Conservation (phyloP, 2,888 invertebrate genomes). For the Thecocarcelia acutangulata region DNA sequence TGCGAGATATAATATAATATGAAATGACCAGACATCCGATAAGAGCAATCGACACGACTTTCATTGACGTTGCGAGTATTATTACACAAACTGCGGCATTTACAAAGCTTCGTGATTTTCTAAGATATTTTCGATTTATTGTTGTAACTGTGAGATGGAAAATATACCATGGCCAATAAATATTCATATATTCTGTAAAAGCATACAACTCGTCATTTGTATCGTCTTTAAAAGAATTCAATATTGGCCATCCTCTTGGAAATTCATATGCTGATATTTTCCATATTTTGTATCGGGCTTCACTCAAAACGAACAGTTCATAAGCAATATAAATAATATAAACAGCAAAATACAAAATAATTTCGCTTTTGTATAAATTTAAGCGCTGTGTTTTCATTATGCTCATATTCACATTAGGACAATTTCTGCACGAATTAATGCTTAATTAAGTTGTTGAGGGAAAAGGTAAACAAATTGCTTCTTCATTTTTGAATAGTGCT, state of each 20-base stretch:
- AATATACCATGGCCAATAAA: slow-evolving; percentile 77
- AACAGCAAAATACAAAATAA: slow-evolving; percentile 76
- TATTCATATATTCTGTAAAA: slow-evolving; percentile 75
- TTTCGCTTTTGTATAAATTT: slow-evolving; percentile 72
- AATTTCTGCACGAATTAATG: not conserved
- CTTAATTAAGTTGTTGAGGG: not conserved
- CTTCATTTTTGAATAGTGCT: too few species aligned
- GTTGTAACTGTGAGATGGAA: slow-evolving; percentile 75
- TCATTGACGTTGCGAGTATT: slow-evolving; percentile 72
- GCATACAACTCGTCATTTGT: slow-evolving; percentile 79
- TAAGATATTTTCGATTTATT: slow-evolving; percentile 69
- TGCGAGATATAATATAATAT: slow-evolving; percentile 73
- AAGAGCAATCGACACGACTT: slow-evolving; percentile 69
- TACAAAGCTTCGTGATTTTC: slow-evolving; percentile 71
- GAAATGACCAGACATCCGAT: slow-evolving; percentile 73
- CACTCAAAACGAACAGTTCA: slow-evolving; percentile 75
- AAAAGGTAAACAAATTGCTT: too few species aligned
- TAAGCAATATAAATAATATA: slow-evolving; percentile 78
- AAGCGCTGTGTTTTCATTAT: slow-evolving; percentile 33
- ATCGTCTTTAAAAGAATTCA: slow-evolving; percentile 77
- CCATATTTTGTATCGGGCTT: slow-evolving; percentile 74
- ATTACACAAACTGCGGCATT: slow-evolving; percentile 73
- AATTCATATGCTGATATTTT: slow-evolving; percentile 74
- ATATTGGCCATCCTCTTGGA: slow-evolving; percentile 75
- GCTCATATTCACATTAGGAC: not conserved